Base-by-base conservation (phyloP, 1,140 invertebrate species). In the Nasonia vitripennis region DNA sequence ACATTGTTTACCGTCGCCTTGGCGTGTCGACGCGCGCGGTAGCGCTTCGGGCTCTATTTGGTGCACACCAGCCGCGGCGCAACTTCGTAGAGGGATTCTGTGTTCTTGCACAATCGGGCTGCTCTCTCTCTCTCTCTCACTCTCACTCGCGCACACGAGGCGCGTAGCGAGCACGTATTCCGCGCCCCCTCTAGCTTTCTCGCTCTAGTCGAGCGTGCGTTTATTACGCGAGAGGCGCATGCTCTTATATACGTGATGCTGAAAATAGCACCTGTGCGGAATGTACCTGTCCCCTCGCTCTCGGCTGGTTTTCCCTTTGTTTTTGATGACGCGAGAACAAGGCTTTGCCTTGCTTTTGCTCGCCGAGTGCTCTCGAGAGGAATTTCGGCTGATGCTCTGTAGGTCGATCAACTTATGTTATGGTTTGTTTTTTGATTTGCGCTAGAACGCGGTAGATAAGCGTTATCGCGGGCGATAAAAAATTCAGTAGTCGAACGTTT, bases 1-100 rank as follows among this genome's bases (percentile, higher is more conserved):
- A 81, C 86, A 90, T 91, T 91, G 90, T 90, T 90, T 91, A 88
- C 86, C 86, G 86, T 88, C 87, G 86, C 88, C 89, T 91, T 89
- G 87, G 83, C 87, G 82, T 88, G 86, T 90, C 83, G 88, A 87
- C 87, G 83, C 78, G 81, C 82, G 80, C 86, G 55, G 55, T n/a
- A 62, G 84, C 86, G 73, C 75, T 81, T 74, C 27, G 73, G 78
- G 45, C 85, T 71, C 68, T 27, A 31, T 71, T 34, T 71, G 23
- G 68, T 11, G 68, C 68, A n/a, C 14, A n/a, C 62, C 84, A 75
- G 81, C 81, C 71, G 77, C 84, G 45, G 80, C 55, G 81, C 81
- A 71, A 31, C 23, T 71, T 82, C 48, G 67, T 45, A 82, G 23
- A 71, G 70, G 70, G 23, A 71, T 34, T 71, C 70, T 71, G 23